Evolutionary conservation across 2,797 vertebrate species (phyloP).

Genomic region (Nannoperca australis): DNA sequence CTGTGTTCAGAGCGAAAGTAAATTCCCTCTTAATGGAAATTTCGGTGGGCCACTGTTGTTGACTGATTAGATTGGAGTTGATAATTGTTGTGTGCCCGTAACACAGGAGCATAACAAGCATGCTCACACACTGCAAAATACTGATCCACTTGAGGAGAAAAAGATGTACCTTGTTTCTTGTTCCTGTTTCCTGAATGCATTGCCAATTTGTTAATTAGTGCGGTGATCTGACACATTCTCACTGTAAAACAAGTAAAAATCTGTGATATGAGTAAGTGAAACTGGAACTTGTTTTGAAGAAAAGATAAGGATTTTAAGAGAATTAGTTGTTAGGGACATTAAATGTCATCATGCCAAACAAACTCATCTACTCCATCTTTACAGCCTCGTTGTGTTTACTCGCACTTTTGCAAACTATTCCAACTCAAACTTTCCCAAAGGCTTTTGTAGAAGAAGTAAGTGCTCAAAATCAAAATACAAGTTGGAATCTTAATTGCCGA

Average conservation of each 20-base stretch:
- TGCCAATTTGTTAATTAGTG: constrained; percentile 11
- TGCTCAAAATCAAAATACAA: too few relatives aligned
- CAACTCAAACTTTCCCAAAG: too few relatives aligned
- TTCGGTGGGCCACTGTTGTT: constrained; percentile 25
- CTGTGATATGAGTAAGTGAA: not conserved
- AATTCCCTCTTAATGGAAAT: constrained; percentile 49
- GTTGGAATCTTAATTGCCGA: too few relatives aligned
- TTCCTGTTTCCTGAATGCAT: not conserved
- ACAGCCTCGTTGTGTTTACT: too few relatives aligned
- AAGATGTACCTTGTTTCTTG: constrained; percentile 4
- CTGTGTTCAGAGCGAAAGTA: constrained; percentile 10
- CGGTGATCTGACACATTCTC: not conserved
- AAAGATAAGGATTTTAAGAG: not conserved
- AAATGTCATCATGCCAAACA: too few relatives aligned
- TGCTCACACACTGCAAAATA: constrained; percentile 14
- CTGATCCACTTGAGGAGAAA: constrained; percentile 31
- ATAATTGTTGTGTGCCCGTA: constrained; percentile 37
- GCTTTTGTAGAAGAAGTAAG: too few relatives aligned
- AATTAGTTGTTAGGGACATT: too few relatives aligned
- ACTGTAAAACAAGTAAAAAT: not conserved
- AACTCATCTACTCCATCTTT: too few relatives aligned
- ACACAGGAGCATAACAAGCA: constrained; percentile 3
- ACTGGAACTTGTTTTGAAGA: not conserved
- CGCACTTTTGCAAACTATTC: too few relatives aligned
- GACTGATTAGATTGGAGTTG: constrained; percentile 51